These are phyloP conservation scores for Lasiurus cinereus DNA, from an alignment of 2,113 vertebrate species.

Conservation along the genomic window DNA sequence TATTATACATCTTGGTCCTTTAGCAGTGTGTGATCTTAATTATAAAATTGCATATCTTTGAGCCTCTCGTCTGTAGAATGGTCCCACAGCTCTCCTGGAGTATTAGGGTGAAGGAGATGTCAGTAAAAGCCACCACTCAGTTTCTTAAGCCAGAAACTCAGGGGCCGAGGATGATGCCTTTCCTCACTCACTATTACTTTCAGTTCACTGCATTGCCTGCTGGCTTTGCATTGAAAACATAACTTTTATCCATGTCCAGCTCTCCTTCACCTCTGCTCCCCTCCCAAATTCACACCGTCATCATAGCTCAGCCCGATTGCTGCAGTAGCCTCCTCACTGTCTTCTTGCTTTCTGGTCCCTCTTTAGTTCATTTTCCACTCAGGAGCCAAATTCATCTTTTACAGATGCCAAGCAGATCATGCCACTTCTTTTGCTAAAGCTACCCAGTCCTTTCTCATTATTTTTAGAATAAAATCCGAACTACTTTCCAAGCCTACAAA, in stretches of 20 bases:
- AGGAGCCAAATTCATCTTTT: background rate
- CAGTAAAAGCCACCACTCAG: background rate
- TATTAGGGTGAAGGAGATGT: background rate
- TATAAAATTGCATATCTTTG: background rate
- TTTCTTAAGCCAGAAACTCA: background rate
- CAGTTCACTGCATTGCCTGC: background rate
- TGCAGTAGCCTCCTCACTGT: background rate
- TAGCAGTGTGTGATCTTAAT: background rate
- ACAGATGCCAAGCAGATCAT: background rate
- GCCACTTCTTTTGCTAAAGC: background rate
- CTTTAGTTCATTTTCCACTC: background rate
- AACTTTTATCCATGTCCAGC: background rate
- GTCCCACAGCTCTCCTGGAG: background rate
- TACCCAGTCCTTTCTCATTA: background rate
- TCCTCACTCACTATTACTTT: background rate
- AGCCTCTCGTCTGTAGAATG: background rate
- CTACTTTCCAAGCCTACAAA: background rate
- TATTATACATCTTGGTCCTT: background rate
- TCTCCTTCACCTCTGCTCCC: background rate
- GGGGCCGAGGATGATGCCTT: background rate
- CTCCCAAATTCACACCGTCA: background rate
- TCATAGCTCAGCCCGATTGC: background rate
- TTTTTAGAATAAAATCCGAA: constrained; percentile 38
- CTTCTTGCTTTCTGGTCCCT: background rate
- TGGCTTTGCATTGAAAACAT: background rate